Percentiles rank a stretch among this genome's conserved stretches.
phyloP scores from a whole-genome alignment of 1,140 invertebrate species.

The Rhagoletis pomonella region DNA sequence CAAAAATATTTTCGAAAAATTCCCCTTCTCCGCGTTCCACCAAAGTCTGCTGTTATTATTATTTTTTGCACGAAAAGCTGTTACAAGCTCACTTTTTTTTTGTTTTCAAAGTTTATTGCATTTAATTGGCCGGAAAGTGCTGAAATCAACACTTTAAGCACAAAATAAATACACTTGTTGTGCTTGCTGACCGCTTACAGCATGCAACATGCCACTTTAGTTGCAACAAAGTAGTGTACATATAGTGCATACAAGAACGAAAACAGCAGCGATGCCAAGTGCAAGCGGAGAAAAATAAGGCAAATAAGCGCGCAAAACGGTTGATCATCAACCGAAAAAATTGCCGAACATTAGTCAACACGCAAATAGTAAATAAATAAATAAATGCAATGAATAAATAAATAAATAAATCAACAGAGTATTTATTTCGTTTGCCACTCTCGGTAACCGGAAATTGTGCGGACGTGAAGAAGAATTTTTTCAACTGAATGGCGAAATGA shows the following conservation, averaged over 20 bases:
- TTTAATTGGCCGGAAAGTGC: conserved; percentile 47
- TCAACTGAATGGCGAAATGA: conserved; percentile 54
- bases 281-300: neutral
- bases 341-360: conserved; percentile 21
- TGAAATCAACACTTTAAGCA: conserved; percentile 45
- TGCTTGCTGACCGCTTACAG: neutral
- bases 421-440: neutral
- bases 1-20: neutral
- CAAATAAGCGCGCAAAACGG: neutral
- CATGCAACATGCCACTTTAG: conserved; percentile 33
- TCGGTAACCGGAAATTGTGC: conserved; percentile 52
- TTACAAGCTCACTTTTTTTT: neutral
- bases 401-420: conserved; percentile 51
- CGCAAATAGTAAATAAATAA: conserved; percentile 51
- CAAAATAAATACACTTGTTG: neutral
- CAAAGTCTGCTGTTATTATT: neutral
- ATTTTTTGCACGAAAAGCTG: neutral
- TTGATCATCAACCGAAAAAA: conserved; percentile 40
- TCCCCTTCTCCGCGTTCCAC: neutral
- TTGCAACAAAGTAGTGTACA: neutral
- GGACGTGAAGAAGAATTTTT: conserved; percentile 53
- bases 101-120: neutral
- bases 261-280: neutral
- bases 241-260: neutral
- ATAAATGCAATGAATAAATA: conserved; percentile 35